phyloP scores from a whole-genome alignment of 2,113 vertebrate species.

The Mirounga angustirostris region DNA sequence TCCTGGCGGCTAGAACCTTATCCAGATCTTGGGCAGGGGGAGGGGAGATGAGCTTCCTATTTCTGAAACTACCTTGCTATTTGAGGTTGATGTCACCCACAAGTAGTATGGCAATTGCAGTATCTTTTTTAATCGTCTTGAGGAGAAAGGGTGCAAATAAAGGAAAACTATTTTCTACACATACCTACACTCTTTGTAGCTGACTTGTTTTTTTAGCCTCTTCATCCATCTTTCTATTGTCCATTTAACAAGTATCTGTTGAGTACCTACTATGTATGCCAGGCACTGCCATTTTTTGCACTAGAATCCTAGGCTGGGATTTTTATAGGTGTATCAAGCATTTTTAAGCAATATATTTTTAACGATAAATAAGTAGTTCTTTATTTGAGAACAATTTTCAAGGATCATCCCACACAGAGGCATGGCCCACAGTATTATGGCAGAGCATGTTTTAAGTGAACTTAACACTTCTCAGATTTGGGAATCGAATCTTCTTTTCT shows the following conservation, averaged over 20 bases:
- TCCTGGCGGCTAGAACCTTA: not conserved
- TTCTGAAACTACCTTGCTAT: not conserved
- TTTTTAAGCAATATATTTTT: conserved; percentile 34
- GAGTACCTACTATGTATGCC: not conserved
- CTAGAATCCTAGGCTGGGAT: not conserved
- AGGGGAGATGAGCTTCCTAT: not conserved
- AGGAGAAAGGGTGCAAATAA: conserved; percentile 20
- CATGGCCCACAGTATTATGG: not conserved
- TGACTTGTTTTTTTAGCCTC: not conserved
- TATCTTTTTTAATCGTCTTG: conserved; percentile 26
- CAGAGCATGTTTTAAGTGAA: not conserved
- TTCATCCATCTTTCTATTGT: not conserved
- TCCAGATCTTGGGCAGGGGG: not conserved
- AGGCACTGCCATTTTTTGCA: not conserved
- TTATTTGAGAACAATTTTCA: not conserved
- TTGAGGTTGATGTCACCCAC: not conserved
- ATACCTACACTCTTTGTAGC: not conserved
- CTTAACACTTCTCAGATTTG: not conserved
- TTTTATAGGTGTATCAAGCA: conserved; percentile 1
- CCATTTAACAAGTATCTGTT: not conserved
- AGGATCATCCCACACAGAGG: not conserved
- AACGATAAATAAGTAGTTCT: not conserved
- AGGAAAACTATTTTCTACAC: conserved; percentile 7
- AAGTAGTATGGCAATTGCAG: not conserved
- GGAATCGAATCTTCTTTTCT: conserved; percentile 15